Evolutionary conservation across 2,113 vertebrate species (phyloP).

Genomic region (Ranitomeya imitator): DNA sequence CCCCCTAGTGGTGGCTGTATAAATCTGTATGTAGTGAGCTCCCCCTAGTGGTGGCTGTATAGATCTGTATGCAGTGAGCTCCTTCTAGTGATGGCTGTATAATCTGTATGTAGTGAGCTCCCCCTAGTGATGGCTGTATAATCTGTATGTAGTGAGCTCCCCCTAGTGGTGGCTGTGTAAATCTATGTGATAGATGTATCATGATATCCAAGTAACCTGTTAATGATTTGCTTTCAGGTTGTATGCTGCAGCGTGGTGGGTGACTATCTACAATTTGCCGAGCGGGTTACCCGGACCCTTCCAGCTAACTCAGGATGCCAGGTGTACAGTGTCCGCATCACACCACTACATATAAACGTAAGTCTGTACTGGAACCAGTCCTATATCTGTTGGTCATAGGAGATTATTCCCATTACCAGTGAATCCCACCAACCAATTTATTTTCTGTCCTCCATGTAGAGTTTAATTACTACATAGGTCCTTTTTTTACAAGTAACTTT

Average conservation of each 20-base stretch:
- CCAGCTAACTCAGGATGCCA: slow-evolving; percentile 53
- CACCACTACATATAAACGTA: slow-evolving; percentile 88
- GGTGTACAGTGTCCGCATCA: slow-evolving; percentile 75
- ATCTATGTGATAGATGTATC: background rate
- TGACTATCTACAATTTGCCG: slow-evolving; percentile 78
- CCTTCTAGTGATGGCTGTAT: background rate
- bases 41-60: background rate
- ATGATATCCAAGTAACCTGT: background rate
- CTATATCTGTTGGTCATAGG: background rate
- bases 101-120: no score
- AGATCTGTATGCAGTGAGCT: background rate
- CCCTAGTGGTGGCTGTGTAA: no score
- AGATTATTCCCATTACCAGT: no score
- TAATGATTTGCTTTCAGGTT: slow-evolving; percentile 69
- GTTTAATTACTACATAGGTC: no score
- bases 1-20: background rate
- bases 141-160: no score
- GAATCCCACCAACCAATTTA: no score
- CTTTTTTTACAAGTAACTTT: no score
- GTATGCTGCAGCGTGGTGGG: slow-evolving; percentile 81
- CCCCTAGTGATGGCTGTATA: background rate
- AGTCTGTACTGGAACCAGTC: slow-evolving; percentile 19
- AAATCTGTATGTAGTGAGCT: background rate
- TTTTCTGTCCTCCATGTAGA: no score
- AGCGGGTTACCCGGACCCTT: slow-evolving; percentile 61